These are phyloP conservation scores for Bubalus kerabau DNA, from an alignment of 2,113 vertebrate species.

Conservation along the genomic window DNA sequence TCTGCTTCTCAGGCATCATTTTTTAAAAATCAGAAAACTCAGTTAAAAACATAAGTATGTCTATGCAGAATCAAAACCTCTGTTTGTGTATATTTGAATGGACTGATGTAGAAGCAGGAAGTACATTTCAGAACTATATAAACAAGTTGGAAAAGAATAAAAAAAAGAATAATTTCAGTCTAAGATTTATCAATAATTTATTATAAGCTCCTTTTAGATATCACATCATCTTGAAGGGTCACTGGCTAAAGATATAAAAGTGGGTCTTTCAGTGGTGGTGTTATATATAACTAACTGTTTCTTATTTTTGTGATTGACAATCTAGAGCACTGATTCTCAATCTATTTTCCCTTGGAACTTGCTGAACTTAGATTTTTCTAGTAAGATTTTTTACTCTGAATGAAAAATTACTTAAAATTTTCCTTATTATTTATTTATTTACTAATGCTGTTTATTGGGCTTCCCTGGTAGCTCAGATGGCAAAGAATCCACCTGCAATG, in stretches of 20 bases:
- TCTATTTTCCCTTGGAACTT: neutral
- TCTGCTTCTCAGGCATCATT: neutral
- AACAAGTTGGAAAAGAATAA: neutral
- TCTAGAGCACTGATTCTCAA: neutral
- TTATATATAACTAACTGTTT: neutral
- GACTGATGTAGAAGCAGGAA: neutral
- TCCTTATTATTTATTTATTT: neutral
- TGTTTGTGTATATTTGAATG: neutral
- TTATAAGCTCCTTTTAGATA: neutral
- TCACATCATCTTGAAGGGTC: neutral
- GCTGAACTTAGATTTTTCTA: neutral
- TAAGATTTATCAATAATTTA: neutral
- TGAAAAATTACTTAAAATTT: neutral
- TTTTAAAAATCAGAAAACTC: neutral
- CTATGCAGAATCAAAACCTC: neutral
- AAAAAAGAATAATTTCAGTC: neutral
- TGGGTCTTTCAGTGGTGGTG: neutral
- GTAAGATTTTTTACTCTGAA: neutral
- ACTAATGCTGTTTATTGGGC: neutral
- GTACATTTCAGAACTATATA: conserved; percentile 4
- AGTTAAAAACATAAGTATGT: neutral
- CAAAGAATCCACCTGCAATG: neutral
- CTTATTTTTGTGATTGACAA: neutral
- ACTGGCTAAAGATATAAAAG: neutral
- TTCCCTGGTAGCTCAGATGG: neutral